phyloP scores from a whole-genome alignment of 2,797 vertebrate species.

The Megalops cyprinoides region DNA sequence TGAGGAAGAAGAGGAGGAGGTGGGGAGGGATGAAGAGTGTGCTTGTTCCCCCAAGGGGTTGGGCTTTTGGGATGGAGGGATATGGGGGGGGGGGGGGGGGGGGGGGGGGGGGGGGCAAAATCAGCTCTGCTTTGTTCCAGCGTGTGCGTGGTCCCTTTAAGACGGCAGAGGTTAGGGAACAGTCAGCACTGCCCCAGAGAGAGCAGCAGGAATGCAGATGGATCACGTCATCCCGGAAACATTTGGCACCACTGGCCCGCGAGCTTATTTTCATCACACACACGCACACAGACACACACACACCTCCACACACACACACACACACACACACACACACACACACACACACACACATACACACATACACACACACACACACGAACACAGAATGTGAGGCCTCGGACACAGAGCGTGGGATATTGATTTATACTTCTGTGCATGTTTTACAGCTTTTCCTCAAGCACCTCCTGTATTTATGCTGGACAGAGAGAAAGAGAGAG shows the following conservation, averaged over 20 bases:
- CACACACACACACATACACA: neutral
- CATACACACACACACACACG: neutral
- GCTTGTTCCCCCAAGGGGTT: neutral
- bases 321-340: neutral
- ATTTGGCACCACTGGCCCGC: constrained; percentile 1
- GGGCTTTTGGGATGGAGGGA: neutral
- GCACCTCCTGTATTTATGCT: neutral
- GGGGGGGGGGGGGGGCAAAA: neutral
- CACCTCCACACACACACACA: constrained; percentile 13
- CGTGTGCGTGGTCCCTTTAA: constrained; percentile 21
- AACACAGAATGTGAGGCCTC: too few species aligned
- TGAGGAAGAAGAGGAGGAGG: neutral
- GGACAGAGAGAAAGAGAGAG: neutral
- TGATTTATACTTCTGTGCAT: too few species aligned
- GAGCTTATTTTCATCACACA: too few species aligned
- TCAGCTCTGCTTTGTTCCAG: neutral
- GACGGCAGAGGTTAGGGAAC: constrained; percentile 33
- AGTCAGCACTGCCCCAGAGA: constrained; percentile 31
- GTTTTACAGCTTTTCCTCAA: neutral
- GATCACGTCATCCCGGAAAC: constrained; percentile 27
- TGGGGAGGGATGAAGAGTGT: too few species aligned
- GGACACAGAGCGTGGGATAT: too few species aligned
- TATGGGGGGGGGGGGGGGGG: neutral
- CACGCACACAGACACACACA: neutral
- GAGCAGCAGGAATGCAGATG: constrained; percentile 19